Base-by-base conservation (phyloP, 2,797 vertebrate species). In the Anabacerthia variegaticeps region DNA sequence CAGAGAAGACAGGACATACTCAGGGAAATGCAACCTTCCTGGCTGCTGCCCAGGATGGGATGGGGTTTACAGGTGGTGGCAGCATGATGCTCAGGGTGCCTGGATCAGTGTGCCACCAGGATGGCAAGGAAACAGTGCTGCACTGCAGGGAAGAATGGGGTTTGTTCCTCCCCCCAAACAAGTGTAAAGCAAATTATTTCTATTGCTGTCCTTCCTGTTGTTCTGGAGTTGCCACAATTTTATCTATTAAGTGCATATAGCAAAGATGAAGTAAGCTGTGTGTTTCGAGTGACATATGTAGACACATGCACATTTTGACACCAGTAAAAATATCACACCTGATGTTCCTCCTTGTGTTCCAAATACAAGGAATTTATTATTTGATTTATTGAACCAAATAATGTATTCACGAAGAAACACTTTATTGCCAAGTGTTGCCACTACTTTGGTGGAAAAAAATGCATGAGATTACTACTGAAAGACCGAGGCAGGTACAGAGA, bases 11-110 rank as follows among this genome's bases (percentile, higher is more conserved):
- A 1, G 23, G 20, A 66, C 22, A 58, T 67, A 68, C 49, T 63
- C 68, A 69, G 48, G 48, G 36, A 73, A 85, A 51, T 0, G 0
- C 37, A 73, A 9, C 34, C 12, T 61, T 56, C 14, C 52, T 0
- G 0, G 10, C 30, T 78, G 28, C n/a, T 0, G 0, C 18, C 15
- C 3, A 1, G 30, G 14, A 8, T 16, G 36, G 28, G 24, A 48
- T 12, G 15, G 19, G 12, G 14, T 11, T 63, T 48, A 39, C 22
- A 36, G 48, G 4, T 52, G 75, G 30, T 30, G 68, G 46, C 55
- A 88, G 52, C 6, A 3, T 10, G 32, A 58, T 46, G 39, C n/a
- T 58, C 6, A 1, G 30, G 24, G 20, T 49, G 54, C 34, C 77
- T 49, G 49, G 44, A 58, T 14, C 2, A 0, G 22, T 3, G 4